phyloP scores from a whole-genome alignment of 2,888 invertebrate species.

The Argynnis bischoffii region DNA sequence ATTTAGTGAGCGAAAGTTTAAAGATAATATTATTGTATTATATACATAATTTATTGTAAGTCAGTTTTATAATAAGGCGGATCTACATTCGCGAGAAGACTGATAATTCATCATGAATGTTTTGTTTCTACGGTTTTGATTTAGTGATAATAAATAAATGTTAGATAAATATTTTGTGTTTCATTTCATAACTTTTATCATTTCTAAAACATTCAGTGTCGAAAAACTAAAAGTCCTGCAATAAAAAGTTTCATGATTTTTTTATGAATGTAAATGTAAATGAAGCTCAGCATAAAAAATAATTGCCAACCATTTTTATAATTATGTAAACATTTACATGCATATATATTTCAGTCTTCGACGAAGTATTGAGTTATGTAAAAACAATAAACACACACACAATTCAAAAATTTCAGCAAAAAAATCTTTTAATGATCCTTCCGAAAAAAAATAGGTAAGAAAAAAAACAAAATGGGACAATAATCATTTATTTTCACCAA shows the following conservation, averaged over 20 bases:
- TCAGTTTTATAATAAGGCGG: constrained; percentile 49
- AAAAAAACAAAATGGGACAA: constrained; percentile 44
- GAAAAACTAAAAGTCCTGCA: too few species aligned
- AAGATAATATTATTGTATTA: constrained; percentile 14
- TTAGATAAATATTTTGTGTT: constrained; percentile 56
- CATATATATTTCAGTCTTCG: too few species aligned
- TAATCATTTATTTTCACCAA: constrained; percentile 52
- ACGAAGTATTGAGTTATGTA: too few species aligned
- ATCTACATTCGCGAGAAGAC: constrained; percentile 73
- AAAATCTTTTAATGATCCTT: too few species aligned
- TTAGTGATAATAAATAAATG: constrained; percentile 65
- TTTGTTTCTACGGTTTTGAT: constrained; percentile 66
- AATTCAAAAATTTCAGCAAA: too few species aligned
- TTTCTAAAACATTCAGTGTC: too few species aligned
- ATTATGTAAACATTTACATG: too few species aligned
- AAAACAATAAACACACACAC: too few species aligned
- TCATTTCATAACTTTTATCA: constrained; percentile 30
- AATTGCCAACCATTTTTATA: too few species aligned
- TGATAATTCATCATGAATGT: constrained; percentile 68
- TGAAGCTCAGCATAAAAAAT: too few species aligned
- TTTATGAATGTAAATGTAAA: too few species aligned
- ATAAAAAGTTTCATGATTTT: too few species aligned
- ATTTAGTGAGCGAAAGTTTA: constrained; percentile 19
- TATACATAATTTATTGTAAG: constrained; percentile 33
- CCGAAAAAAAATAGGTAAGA: neutral